These are phyloP conservation scores for Oenanthe melanoleuca DNA, from an alignment of 2,113 vertebrate species.

Conservation along the genomic window DNA sequence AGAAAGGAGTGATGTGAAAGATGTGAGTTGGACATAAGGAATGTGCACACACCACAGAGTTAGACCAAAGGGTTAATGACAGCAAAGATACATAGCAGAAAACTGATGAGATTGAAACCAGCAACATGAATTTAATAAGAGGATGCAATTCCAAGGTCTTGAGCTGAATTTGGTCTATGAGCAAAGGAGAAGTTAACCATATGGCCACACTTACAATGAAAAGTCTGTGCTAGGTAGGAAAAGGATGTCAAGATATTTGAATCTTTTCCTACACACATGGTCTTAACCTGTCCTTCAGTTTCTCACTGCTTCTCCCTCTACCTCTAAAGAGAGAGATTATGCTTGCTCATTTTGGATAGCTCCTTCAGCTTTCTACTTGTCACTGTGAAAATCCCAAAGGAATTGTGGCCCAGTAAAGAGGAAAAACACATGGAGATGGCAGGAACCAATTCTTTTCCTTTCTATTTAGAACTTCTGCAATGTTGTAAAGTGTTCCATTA, in stretches of 20 bases:
- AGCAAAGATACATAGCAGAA: neutral
- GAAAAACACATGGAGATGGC: neutral
- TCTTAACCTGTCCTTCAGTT: neutral
- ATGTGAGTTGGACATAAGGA: neutral
- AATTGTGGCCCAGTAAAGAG: neutral
- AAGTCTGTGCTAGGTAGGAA: neutral
- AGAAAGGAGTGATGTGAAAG: neutral
- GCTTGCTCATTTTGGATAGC: neutral
- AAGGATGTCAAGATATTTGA: neutral
- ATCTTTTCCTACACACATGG: neutral
- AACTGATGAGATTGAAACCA: neutral
- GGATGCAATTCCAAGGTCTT: neutral
- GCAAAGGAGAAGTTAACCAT: neutral
- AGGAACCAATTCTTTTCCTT: neutral
- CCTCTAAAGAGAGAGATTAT: neutral
- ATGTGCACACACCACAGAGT: neutral
- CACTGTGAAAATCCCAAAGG: neutral
- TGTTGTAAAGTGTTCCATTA: neutral
- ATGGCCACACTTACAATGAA: neutral
- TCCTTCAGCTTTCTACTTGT: neutral
- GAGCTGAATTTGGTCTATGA: neutral
- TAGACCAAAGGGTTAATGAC: neutral
- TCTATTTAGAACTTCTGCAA: neutral
- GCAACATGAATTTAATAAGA: neutral
- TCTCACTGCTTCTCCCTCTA: neutral